A percentile compares a stretch with the other conserved stretches of the same genome.
phyloP scores from a whole-genome alignment of 2,113 vertebrate genomes.

The Isichthys henryi region DNA sequence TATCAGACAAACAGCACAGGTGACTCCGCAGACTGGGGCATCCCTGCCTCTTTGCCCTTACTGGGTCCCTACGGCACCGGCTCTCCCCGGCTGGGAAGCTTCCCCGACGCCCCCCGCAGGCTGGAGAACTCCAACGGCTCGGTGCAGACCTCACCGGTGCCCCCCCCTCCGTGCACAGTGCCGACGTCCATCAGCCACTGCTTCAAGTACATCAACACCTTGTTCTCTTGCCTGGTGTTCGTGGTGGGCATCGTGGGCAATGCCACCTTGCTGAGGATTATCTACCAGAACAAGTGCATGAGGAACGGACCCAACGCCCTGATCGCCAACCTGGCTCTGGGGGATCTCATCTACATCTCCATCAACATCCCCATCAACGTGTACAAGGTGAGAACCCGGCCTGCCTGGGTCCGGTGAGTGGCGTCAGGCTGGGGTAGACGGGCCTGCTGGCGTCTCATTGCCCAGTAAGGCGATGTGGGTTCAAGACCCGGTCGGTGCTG shows the following conservation, averaged over 20 bases:
- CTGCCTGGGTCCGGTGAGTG: not conserved
- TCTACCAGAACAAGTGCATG: slow-evolving; percentile 91
- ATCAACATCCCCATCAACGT: slow-evolving; percentile 82
- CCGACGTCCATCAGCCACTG: slow-evolving; percentile 58
- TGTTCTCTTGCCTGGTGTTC: slow-evolving; percentile 77
- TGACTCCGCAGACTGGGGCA: not conserved
- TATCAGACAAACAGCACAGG: slow-evolving; percentile 24
- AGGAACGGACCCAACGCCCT: slow-evolving; percentile 85
- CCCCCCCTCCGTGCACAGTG: slow-evolving; percentile 53
- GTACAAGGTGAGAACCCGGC: slow-evolving; percentile 73
- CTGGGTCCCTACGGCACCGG: not conserved
- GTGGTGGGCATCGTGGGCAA: slow-evolving; percentile 84
- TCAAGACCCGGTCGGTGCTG: not conserved
- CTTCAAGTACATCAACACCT: slow-evolving; percentile 84
- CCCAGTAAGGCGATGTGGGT: not conserved
- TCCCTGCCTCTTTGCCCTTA: not conserved
- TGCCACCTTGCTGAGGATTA: slow-evolving; percentile 82
- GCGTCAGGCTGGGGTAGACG: not conserved
- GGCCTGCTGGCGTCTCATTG: not conserved
- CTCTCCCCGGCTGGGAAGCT: not conserved
- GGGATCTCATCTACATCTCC: slow-evolving; percentile 85
- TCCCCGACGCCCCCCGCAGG: not conserved
- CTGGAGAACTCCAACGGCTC: slow-evolving; percentile 27
- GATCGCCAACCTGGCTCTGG: slow-evolving; percentile 84
- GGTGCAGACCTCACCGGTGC: accelerated